These are phyloP conservation scores for Semibalanus balanoides DNA, from an alignment of 1,140 invertebrate genomes.

Conservation along the genomic window DNA sequence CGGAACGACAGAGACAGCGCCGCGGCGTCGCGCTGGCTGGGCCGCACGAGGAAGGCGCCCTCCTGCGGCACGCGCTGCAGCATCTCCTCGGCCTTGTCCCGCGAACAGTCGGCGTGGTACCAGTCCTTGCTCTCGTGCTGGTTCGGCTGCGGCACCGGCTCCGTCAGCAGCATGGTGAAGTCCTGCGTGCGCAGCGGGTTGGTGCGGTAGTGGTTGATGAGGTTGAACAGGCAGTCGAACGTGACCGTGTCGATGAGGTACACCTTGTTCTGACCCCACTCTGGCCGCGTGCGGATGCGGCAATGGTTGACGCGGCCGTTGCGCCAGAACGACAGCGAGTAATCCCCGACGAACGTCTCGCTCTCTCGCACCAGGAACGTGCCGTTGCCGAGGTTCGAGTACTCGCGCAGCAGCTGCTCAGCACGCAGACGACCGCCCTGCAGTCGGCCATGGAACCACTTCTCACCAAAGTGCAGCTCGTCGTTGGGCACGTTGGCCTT, in stretches of 20 bases:
- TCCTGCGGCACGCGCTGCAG: conserved; percentile 63
- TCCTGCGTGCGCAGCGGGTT: conserved; percentile 62
- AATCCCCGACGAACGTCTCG: conserved; percentile 92
- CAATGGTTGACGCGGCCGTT: conserved; percentile 82
- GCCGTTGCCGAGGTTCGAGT: conserved; percentile 79
- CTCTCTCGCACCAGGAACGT: conserved; percentile 89
- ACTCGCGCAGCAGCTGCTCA: conserved; percentile 56
- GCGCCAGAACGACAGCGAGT: conserved; percentile 80
- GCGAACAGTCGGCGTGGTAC: conserved; percentile 68
- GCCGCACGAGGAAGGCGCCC: conserved; percentile 82
- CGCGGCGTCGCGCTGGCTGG: conserved; percentile 65
- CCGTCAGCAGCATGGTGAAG: conserved; percentile 69
- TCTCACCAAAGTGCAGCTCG: conserved; percentile 85
- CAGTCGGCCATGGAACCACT: conserved; percentile 88
- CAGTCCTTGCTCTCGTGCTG: conserved; percentile 88
- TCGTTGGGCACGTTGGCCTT: conserved; percentile 34
- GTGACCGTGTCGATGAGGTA: conserved; percentile 75
- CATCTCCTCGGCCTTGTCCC: conserved; percentile 71
- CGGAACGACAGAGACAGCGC: conserved; percentile 92
- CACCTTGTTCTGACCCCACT: conserved; percentile 74
- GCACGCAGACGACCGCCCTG: conserved; percentile 58
- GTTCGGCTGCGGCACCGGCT: conserved; percentile 87
- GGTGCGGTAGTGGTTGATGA: conserved; percentile 80
- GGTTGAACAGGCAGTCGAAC: conserved; percentile 82
- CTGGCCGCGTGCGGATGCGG: conserved; percentile 75